Evolutionary conservation across 1,140 invertebrate species (phyloP), one percentile per base, ranked within the genome.

Genomic region (Bombus pyrosoma): DNA sequence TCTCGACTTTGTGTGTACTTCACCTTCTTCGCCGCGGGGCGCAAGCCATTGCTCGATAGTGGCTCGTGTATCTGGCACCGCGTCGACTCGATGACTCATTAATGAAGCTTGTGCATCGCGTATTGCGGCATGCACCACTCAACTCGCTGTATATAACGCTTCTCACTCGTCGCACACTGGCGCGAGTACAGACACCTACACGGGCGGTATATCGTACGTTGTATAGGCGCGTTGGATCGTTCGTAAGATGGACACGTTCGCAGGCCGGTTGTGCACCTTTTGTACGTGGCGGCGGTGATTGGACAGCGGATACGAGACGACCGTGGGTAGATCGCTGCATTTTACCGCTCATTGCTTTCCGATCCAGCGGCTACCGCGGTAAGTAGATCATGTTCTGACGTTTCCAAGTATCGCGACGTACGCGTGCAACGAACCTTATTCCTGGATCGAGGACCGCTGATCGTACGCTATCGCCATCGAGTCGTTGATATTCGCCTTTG

Each of bases 51-150:
- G 78, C 81, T 85, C 86, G 90, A 90, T 86, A 82, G 69, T 85
- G 75, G 82, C 81, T 90, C 74, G 76, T 80, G 84, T 84, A 90
- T 82, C 81, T 83, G 74, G 74, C 83, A 81, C 72, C 72, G 80
- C 79, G 87, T 87, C 73, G 83, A 87, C 84, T 83, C 86, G 91
- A 91, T 92, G 90, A 92, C 83, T 92, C 91, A 92, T 92, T 92
- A 92, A 92, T 86, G 91, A 92, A 91, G 91, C 87, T 86, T 88
- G 87, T 83, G 84, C 85, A 85, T 88, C 87, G 84, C 79, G 71
- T 86, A 87, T 90, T 91, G 88, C 91, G 82, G 90, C 81, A 91
- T 84, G 81, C 75, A 83, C 71, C 89, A 32, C 69, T 85, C 81
- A 62, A 28, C 59, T 28, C 22, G 59, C 47, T 62, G 59, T 62